Base-by-base conservation (phyloP, 2,797 vertebrate genomes). In the Xerus rutilus region DNA sequence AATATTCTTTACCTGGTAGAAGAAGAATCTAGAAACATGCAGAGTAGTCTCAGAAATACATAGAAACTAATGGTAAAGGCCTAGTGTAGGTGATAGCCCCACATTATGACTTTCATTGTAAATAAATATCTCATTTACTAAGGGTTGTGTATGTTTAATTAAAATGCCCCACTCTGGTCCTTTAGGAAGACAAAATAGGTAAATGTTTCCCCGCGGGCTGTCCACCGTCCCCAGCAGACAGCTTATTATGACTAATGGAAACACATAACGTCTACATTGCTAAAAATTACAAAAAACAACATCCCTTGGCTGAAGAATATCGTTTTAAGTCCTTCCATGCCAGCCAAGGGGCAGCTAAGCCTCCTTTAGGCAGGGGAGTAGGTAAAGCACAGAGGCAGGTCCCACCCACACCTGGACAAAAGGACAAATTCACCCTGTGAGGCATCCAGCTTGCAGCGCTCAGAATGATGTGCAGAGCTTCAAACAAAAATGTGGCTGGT, bases 401-500 rank as follows among this genome's bases (percentile, higher is more conserved):
- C 94, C 91, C 93, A 94, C 73, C 94, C 95, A 89, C 76, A 83
- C 87, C 87, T 93, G 94, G 78, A 96, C 74, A 89, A 92, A 95
- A 96, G 93, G 86, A 84, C 76, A 93, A 70, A 35, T 45, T 70
- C 78, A 83, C 89, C 88, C 96, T 0, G 0, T 15, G 74, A 94
- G 69, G 67, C 39, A 72, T 39, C 70, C 8, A 39, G 52, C 35
- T 11, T 78, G 64, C 91, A 69, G 84, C 0, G 30, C 45, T 39
- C 85, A 35, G 20, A 35, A 59, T 4, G 25, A 82, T 10, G 8
- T 20, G 32, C 83, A 12, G 23, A 74, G 49, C 15, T 70, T 81
- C 47, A 10, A 30, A 52, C 62, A 79, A 65, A 78, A 79, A 59
- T 3, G 39, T n/a, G 21, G 18, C 69, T 25, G 30, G 25, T 45